Evolutionary conservation across 2,888 invertebrate species (phyloP), one percentile per base, ranked within the genome.

Genomic region (Dichetophora obliterata): DNA sequence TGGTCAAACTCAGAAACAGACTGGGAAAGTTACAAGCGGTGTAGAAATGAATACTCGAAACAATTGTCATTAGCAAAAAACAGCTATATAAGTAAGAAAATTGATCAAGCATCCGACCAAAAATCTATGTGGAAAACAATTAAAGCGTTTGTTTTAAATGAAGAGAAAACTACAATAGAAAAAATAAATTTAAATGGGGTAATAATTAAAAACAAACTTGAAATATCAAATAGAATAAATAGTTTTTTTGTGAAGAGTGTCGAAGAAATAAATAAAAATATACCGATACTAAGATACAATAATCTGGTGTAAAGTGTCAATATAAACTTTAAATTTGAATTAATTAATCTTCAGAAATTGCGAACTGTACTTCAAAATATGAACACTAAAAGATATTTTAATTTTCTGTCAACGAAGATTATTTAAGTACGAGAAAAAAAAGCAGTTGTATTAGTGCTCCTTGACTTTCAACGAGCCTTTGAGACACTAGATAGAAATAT

Each of bases 211-310:
- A n/a, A n/a, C n/a, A n/a, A n/a, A n/a, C n/a, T n/a, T n/a, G n/a
- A n/a, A n/a, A n/a, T n/a, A 54, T 1, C n/a, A 54, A 5, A 54
- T 54, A n/a, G 54, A 19, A n/a, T 54, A 54, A 54, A 54, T 54
- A 9, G 54, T 16, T 19, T 22, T 54, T 54, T 54, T 54, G 54
- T 54, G 22, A 54, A 16, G 9, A 54, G n/a, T 54, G 54, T 54
- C n/a, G n/a, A 54, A 9, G 54, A 54, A 54, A 54, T 54, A 54
- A 54, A 54, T 54, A 54, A 54, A 54, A 54, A 22, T 54, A 54
- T 54, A 54, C 54, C 22, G 54, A 54, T 54, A 19, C 16, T 54
- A 54, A 54, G 54, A 54, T 22, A 54, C 54, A 54, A 54, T 16
- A 9, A 54, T 8, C 8, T 54, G 54, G 54, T 54, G 22, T n/a